Percentiles rank a stretch among this genome's conserved stretches.
Conservation (phyloP, 92 coral and sea anemone species). For the Parazoanthus darwini region DNA sequence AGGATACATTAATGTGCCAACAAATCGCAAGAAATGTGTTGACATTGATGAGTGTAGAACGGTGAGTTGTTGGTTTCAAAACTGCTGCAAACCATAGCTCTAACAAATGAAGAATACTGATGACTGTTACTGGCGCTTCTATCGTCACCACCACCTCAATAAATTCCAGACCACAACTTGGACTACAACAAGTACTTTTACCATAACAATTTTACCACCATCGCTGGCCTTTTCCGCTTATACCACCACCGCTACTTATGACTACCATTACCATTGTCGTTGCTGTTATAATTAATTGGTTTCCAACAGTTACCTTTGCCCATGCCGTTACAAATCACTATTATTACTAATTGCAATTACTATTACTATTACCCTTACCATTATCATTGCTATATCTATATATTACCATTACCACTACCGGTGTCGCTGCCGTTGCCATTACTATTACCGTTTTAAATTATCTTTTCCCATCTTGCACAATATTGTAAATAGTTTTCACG, state of each 20-base stretch:
- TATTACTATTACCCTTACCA: not conserved
- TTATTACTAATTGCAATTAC: no score
- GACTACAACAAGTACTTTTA: not conserved
- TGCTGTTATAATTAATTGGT: not conserved
- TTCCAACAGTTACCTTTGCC: not conserved
- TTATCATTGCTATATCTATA: not conserved
- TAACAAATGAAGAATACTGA: not conserved
- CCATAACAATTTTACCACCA: no score
- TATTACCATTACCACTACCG: no score
- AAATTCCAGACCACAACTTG: not conserved
- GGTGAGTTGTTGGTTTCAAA: slow-evolving; percentile 7
- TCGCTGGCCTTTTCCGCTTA: not conserved
- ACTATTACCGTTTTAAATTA: not conserved
- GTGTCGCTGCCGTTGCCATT: not conserved
- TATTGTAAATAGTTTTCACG: no score
- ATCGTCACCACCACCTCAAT: not conserved
- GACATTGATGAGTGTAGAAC: slow-evolving; percentile 57
- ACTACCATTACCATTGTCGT: not conserved
- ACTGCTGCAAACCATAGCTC: not conserved
- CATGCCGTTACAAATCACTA: not conserved
- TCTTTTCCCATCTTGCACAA: no score
- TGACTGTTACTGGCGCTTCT: not conserved
- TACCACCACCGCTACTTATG: not conserved
- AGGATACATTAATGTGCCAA: slow-evolving; percentile 36
- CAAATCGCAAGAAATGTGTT: slow-evolving; percentile 36